Evolutionary conservation across 2,113 vertebrate genomes (phyloP), one percentile per base, ranked within the genome.

Genomic region (Strigops habroptila): DNA sequence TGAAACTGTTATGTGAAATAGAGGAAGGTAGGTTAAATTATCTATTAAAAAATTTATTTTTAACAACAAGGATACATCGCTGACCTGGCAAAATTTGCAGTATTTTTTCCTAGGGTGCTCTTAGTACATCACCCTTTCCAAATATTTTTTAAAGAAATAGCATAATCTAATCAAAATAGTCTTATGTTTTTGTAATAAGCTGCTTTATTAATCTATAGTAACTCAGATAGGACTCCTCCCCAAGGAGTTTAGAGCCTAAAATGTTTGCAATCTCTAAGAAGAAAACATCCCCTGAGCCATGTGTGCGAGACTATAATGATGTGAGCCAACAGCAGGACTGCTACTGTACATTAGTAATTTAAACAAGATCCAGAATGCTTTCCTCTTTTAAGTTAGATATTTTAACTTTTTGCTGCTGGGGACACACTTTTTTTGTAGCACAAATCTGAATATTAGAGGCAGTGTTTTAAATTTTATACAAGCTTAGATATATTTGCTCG

Each of bases 391-490:
- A 96, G 86, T 87, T 87, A 92, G 75, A n/a, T 92, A 57, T 33
- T 75, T 93, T 90, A 97, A 88, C 31, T 65, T 93, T 86, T 88
- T 93, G 67, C 73, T 94, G 48, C 48, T 7, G 39, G 18, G 63
- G 48, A 75, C 31, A 43, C 88, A 78, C 81, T 91, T 85, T 44
- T 82, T 96, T 92, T 94, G 64, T 53, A 94, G 77, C 18, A 79
- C 52, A 93, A 94, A 96, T 49, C 59, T 70, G 84, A 96, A 79
- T 80, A 65, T 14, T 49, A 91, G 90, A 95, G 88, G 67, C 64
- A 87, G 35, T 62, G 43, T 93, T 97, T 96, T 87, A 97, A 88
- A 96, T 96, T 93, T 85, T 63, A 44, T 69, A 83, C 46, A 73
- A 51, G 68, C 84, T 81, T 77, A 27, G 25, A 63, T 73, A 33